Evolutionary conservation across 2,797 vertebrate genomes (phyloP).

Genomic region (Protonibea diacanthus): DNA sequence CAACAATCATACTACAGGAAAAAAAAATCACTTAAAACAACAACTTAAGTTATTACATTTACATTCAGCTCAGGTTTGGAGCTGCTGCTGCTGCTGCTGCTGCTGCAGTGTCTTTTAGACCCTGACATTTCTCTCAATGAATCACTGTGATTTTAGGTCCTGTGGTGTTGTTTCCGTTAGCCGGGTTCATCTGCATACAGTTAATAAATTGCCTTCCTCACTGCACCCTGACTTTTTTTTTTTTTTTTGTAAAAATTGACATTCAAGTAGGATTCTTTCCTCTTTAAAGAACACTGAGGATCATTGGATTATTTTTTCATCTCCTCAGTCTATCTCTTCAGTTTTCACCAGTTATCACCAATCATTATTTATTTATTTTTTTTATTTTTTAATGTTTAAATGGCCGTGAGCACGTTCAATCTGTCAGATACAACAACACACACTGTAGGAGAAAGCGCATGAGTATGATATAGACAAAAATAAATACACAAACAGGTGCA

Average conservation of each 20-base stretch:
- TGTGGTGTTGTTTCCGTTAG: constrained; percentile 56
- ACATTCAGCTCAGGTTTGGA: constrained; percentile 47
- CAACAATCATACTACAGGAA: constrained; percentile 23
- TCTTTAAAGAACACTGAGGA: constrained; percentile 18
- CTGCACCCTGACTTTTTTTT: constrained; percentile 36
- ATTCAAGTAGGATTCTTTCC: constrained; percentile 22
- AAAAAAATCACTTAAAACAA: constrained; percentile 20
- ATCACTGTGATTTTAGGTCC: constrained; percentile 56
- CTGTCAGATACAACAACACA: neutral
- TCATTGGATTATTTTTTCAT: constrained; percentile 8
- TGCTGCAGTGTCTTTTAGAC: constrained; percentile 37
- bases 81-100: neutral
- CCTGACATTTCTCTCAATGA: constrained; percentile 63
- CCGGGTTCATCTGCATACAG: constrained; percentile 47
- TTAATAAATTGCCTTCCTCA: constrained; percentile 44
- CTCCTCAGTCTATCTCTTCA: neutral
- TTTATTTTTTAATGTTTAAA: neutral
- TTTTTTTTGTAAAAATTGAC: constrained; percentile 15
- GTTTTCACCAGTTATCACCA: constrained; percentile 19
- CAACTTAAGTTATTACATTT: constrained; percentile 47
- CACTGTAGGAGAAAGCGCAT: neutral
- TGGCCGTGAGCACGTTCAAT: neutral
- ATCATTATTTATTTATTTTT: neutral
- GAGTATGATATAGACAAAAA: constrained; percentile 12
- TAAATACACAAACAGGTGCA: constrained; percentile 17